Base-by-base conservation (phyloP, 2,888 invertebrate genomes). In the Tachystola acroxantha region DNA sequence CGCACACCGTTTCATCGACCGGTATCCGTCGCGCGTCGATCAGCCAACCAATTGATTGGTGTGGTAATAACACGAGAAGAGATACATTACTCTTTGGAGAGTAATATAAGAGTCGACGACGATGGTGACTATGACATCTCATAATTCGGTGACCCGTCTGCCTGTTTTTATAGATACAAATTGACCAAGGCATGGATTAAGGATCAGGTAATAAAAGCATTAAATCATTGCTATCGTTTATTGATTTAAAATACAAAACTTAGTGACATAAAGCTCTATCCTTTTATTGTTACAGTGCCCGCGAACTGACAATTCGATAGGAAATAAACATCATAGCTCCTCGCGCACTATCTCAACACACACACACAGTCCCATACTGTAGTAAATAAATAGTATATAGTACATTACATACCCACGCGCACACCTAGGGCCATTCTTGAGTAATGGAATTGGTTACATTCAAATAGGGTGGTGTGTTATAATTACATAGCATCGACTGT, bases 161-260 rank as follows among this genome's bases (percentile, higher is more conserved):
- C n/a, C n/a, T n/a, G n/a, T n/a, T n/a, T n/a, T n/a, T n/a, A n/a
- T n/a, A n/a, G n/a, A n/a, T n/a, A n/a, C n/a, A n/a, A n/a, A n/a
- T n/a, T n/a, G n/a, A n/a, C n/a, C 16, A 6, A 16, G 16, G 16
- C 16, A 16, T 16, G n/a, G n/a, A n/a, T n/a, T n/a, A 22, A 7
- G 22, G 22, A 22, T 7, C 22, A 22, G 22, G 22, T 9, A 64
- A 64, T 63, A 60, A 68, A 66, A 67, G 53, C 51, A 60, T 48
- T 54, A 41, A 40, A 47, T 84, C 79, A 76, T 81, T 84, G 82
- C 86, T 86, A 86, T 86, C 81, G 82, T 86, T 86, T 86, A 86
- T 85, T 86, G 85, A 84, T 86, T 86, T 86, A 86, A 86, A 86
- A 86, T 86, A 86, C 86, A 86, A 86, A 86, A 86, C 85, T 85